phyloP scores from a whole-genome alignment of 2,113 vertebrate genomes.

The Strigops habroptila region DNA sequence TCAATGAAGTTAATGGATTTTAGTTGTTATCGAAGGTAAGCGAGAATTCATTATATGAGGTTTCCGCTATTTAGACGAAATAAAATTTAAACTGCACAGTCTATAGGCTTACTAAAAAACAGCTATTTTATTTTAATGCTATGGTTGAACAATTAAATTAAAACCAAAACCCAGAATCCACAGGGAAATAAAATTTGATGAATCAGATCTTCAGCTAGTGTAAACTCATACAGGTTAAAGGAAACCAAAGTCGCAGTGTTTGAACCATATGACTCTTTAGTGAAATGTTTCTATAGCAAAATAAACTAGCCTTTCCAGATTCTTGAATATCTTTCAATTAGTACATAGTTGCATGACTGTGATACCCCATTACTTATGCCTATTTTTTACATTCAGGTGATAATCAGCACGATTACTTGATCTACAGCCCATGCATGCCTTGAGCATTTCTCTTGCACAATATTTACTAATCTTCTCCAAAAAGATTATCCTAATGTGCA shows the following conservation, averaged over 20 bases:
- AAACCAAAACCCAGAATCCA: not conserved
- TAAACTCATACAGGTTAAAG: not conserved
- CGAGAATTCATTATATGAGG: not conserved
- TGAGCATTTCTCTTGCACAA: not conserved
- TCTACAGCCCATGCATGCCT: not conserved
- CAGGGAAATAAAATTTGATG: not conserved
- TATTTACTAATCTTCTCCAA: not conserved
- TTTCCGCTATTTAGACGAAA: not conserved
- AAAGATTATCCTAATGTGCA: not conserved
- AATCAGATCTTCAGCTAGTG: not conserved
- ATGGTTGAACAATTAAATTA: not conserved
- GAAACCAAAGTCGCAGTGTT: not conserved
- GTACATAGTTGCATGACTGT: not conserved
- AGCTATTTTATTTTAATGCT: not conserved
- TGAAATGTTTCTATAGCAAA: not conserved
- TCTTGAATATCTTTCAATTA: not conserved
- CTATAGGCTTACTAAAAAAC: not conserved
- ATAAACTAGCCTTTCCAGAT: not conserved
- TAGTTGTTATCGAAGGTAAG: not conserved
- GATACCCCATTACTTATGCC: not conserved
- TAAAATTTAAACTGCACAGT: not conserved
- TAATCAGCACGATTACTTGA: not conserved
- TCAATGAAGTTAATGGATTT: conserved; percentile 21
- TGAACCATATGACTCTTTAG: not conserved
- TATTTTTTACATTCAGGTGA: not conserved